Evolutionary conservation across 1,140 invertebrate species (phyloP).

Genomic region (Sycophaga agraensis): DNA sequence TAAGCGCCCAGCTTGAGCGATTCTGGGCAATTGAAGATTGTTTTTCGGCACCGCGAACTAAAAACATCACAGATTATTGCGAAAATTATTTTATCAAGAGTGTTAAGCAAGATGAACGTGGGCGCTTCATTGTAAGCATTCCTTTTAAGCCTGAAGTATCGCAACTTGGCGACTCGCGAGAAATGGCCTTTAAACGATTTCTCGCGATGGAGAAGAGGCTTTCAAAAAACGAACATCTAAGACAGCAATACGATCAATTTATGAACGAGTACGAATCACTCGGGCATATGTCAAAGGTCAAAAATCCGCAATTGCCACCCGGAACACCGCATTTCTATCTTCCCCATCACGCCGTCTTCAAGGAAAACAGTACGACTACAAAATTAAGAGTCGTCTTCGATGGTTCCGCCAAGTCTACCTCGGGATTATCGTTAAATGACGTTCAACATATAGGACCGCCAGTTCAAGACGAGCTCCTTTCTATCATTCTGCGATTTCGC

Average conservation of each 20-base stretch:
- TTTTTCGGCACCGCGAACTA: background rate
- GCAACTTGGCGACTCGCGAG: background rate
- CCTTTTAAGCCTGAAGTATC: background rate
- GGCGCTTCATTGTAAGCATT: background rate
- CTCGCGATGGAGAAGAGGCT: constrained; percentile 30
- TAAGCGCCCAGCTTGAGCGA: background rate
- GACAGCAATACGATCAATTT: constrained; percentile 37
- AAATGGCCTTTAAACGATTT: constrained; percentile 20
- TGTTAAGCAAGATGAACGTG: background rate
- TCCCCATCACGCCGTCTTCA: constrained; percentile 51
- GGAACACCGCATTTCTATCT: constrained; percentile 39
- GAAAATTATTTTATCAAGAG: background rate
- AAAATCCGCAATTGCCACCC: background rate
- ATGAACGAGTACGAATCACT: constrained; percentile 43
- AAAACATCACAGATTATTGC: background rate
- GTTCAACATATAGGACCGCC: background rate
- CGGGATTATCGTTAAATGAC: background rate
- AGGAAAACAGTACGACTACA: constrained; percentile 37
- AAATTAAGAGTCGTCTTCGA: constrained; percentile 34
- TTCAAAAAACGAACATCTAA: constrained; percentile 29
- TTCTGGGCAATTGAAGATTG: background rate
- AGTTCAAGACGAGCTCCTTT: background rate
- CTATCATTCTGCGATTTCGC: background rate
- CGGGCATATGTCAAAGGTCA: constrained; percentile 38
- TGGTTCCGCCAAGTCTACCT: constrained; percentile 34